phyloP scores from a whole-genome alignment of 2,797 vertebrate genomes.

The Bovichtus variegatus region DNA sequence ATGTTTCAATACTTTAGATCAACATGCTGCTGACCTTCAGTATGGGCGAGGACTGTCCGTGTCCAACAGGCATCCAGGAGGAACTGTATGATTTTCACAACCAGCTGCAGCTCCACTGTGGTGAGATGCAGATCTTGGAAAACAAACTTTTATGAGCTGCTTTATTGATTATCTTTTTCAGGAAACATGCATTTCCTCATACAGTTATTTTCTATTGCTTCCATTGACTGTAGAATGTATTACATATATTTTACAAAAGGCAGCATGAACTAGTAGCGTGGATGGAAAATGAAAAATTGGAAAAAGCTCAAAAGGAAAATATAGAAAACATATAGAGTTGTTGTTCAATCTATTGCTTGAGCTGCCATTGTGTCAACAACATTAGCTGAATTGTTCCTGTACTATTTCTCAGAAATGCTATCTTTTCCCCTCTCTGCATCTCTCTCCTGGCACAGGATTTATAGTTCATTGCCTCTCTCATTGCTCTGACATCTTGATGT shows the following conservation, averaged over 20 bases:
- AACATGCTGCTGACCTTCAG: slow-evolving; percentile 98
- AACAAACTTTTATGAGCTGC: neutral
- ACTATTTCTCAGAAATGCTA: slow-evolving; percentile 7
- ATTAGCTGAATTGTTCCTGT: slow-evolving; percentile 22
- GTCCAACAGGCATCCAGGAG: slow-evolving; percentile 95
- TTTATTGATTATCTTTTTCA: slow-evolving; percentile 2
- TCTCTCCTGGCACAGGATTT: slow-evolving; percentile 36
- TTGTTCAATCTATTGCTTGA: neutral
- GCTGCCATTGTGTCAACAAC: slow-evolving; percentile 7
- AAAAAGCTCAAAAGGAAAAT: neutral
- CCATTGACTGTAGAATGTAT: neutral
- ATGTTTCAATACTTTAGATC: slow-evolving; percentile 87
- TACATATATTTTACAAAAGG: neutral
- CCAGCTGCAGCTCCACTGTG: slow-evolving; percentile 95
- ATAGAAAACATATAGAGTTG: neutral
- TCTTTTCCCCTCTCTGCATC: neutral
- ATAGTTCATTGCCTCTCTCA: slow-evolving; percentile 51
- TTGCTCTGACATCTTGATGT: slow-evolving; percentile 70
- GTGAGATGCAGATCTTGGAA: slow-evolving; percentile 81
- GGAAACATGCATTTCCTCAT: neutral
- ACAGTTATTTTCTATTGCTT: neutral
- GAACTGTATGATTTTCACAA: slow-evolving; percentile 94
- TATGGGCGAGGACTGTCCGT: slow-evolving; percentile 95
- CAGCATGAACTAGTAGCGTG: neutral
- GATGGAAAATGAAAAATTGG: neutral